Evolutionary conservation across 2,888 invertebrate species (phyloP).

Genomic region (Lasiommata megera): DNA sequence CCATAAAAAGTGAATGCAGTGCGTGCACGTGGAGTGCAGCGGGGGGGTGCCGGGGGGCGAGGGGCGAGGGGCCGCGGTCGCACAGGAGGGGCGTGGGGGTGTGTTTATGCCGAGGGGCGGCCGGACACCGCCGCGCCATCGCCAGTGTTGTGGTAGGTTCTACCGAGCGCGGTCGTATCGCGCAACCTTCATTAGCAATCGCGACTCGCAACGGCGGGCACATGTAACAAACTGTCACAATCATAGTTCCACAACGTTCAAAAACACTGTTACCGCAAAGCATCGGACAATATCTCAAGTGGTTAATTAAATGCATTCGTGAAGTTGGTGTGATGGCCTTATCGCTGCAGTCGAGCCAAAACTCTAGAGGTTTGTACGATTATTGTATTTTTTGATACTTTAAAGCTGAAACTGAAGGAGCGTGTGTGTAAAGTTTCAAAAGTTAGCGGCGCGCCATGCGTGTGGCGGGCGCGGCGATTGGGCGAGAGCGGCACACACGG

Average conservation of each 20-base stretch:
- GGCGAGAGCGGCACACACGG: slow-evolving; percentile 71
- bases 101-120: slow-evolving; percentile 74
- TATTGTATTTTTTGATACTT: slow-evolving; percentile 35
- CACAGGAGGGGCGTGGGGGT: slow-evolving; percentile 64
- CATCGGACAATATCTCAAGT: slow-evolving; percentile 37
- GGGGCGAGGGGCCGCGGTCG: slow-evolving; percentile 29
- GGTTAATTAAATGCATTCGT: slow-evolving; percentile 69
- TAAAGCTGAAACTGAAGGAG: slow-evolving; percentile 39
- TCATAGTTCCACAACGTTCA: slow-evolving; percentile 22
- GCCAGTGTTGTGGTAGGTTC: slow-evolving; percentile 86
- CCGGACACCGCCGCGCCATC: slow-evolving; percentile 55
- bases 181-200: slow-evolving; percentile 56
- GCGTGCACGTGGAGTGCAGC: slow-evolving; percentile 71
- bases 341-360: slow-evolving; percentile 81
- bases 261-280: slow-evolving; percentile 26
- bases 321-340: slow-evolving; percentile 81
- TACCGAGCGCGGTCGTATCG: slow-evolving; percentile 63
- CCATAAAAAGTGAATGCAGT: slow-evolving; percentile 78
- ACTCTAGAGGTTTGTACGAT: slow-evolving; percentile 75
- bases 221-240: slow-evolving; percentile 42
- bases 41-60: slow-evolving; percentile 35
- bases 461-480: slow-evolving; percentile 66
- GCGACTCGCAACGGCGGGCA: slow-evolving; percentile 61
- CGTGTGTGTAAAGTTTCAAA: slow-evolving; percentile 73
- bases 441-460: slow-evolving; percentile 73